A percentile compares a stretch with the other conserved stretches of the same genome.
Conservation (phyloP, 2,113 vertebrate species). For the Paedocypris sp. region DNA sequence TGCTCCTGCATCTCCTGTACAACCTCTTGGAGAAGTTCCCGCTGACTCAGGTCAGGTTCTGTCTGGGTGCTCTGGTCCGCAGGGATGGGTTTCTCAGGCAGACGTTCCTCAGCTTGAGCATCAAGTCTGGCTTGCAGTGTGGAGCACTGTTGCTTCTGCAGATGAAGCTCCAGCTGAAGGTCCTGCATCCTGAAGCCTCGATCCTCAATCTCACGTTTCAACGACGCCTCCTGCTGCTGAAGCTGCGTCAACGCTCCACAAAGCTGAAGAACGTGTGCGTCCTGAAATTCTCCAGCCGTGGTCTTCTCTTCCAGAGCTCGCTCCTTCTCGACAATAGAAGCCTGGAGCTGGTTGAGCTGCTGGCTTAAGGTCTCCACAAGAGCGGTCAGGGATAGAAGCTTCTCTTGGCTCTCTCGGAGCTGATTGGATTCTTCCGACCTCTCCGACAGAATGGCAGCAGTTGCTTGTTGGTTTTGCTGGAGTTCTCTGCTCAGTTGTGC, state of each 20-base stretch:
- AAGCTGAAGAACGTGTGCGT: slow-evolving; percentile 47
- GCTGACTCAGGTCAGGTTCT: slow-evolving; percentile 46
- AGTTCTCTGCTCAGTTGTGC: slow-evolving; percentile 52
- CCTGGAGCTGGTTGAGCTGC: slow-evolving; percentile 48
- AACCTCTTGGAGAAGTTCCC: slow-evolving; percentile 55
- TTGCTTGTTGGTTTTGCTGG: slow-evolving; percentile 48
- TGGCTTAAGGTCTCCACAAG: slow-evolving; percentile 48
- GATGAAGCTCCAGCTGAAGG: slow-evolving; percentile 34
- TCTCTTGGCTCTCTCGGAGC: slow-evolving; percentile 50
- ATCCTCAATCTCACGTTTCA: slow-evolving; percentile 54
- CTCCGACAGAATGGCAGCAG: slow-evolving; percentile 53
- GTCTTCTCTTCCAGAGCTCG: slow-evolving; percentile 42
- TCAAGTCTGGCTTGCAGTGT: slow-evolving; percentile 51
- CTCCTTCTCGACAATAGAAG: slow-evolving; percentile 48
- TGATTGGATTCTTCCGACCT: slow-evolving; percentile 58
- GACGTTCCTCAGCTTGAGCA: slow-evolving; percentile 36
- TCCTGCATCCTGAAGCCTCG: slow-evolving; percentile 56
- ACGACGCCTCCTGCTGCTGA: slow-evolving; percentile 55
- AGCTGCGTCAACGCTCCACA: slow-evolving; percentile 55
- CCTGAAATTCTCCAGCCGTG: slow-evolving; percentile 45
- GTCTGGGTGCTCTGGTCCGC: slow-evolving; percentile 45
- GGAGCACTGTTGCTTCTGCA: slow-evolving; percentile 31
- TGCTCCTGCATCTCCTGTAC: slow-evolving; percentile 60
- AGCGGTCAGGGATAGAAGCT: too few species aligned
- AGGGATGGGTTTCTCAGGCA: slow-evolving; percentile 52